A percentile compares a stretch with the other conserved stretches of the same genome.
Conservation (phyloP, 1,140 invertebrate genomes). For the Sogatella furcifera region DNA sequence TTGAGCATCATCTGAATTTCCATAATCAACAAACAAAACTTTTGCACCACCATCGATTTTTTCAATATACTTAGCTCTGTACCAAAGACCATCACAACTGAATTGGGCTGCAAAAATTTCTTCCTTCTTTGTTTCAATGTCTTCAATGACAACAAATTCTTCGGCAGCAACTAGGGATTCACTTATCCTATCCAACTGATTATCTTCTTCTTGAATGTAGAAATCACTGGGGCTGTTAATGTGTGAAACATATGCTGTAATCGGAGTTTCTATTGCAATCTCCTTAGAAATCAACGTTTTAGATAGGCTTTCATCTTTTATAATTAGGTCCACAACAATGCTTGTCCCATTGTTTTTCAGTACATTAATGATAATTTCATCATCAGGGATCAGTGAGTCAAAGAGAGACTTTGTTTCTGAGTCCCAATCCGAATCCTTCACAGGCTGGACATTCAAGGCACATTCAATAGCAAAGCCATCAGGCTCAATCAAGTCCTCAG, state of each 20-base stretch:
- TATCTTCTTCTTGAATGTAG: constrained; percentile 47
- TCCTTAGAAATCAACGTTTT: background rate
- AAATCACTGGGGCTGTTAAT: constrained; percentile 47
- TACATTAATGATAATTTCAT: background rate
- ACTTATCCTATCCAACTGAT: constrained; percentile 43
- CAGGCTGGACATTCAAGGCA: background rate
- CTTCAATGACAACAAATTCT: background rate
- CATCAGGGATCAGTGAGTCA: background rate
- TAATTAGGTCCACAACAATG: background rate
- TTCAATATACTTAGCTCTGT: constrained; percentile 50
- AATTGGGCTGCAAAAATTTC: constrained; percentile 54
- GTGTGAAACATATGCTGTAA: constrained; percentile 35
- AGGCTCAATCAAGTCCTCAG: background rate
- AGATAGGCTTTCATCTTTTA: background rate
- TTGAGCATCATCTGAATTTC: constrained; percentile 33
- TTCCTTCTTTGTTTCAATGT: background rate
- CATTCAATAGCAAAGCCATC: background rate
- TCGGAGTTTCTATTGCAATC: background rate
- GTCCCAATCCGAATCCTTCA: background rate
- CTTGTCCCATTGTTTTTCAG: background rate
- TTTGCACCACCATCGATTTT: constrained; percentile 36
- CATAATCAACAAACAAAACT: constrained; percentile 47
- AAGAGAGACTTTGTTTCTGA: background rate
- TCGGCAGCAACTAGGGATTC: constrained; percentile 29
- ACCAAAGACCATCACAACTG: constrained; percentile 49